These are phyloP conservation scores for Platerodrilus igneus DNA, from an alignment of 2,888 invertebrate genomes.

Conservation along the genomic window DNA sequence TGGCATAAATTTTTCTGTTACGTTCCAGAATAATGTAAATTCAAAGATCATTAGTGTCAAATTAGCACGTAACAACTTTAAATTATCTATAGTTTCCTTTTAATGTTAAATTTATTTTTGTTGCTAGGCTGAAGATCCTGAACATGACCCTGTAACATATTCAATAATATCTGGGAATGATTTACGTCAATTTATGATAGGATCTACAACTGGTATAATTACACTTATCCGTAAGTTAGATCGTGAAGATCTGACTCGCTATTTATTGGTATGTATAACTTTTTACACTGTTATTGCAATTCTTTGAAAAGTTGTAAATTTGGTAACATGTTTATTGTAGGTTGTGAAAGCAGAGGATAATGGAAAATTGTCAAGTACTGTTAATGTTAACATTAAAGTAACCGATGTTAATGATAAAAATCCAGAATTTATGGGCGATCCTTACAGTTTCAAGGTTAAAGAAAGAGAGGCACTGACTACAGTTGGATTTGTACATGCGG, in stretches of 20 bases:
- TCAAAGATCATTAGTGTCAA: too few species aligned
- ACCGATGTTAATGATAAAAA: constrained; percentile 91
- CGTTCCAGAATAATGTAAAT: too few species aligned
- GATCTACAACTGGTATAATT: constrained; percentile 81
- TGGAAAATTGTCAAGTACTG: constrained; percentile 74
- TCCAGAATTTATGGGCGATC: constrained; percentile 78
- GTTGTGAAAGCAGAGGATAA: constrained; percentile 81
- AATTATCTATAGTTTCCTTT: neutral
- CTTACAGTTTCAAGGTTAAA: constrained; percentile 76
- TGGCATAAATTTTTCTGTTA: too few species aligned
- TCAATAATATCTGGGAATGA: constrained; percentile 86
- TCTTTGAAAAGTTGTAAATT: neutral
- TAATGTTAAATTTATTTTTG: constrained; percentile 8
- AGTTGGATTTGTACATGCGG: constrained; percentile 79
- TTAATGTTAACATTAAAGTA: constrained; percentile 82
- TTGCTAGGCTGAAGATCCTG: constrained; percentile 77
- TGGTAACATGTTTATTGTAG: constrained; percentile 43
- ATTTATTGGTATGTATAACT: constrained; percentile 64
- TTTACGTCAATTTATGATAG: constrained; percentile 81
- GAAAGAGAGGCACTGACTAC: constrained; percentile 61
- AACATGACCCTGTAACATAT: constrained; percentile 80
- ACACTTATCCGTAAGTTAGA: constrained; percentile 81
- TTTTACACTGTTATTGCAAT: neutral
- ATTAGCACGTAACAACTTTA: neutral
- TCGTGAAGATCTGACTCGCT: constrained; percentile 82